Base-by-base conservation (phyloP, 2,888 invertebrate species). In the Eurois occulta region DNA sequence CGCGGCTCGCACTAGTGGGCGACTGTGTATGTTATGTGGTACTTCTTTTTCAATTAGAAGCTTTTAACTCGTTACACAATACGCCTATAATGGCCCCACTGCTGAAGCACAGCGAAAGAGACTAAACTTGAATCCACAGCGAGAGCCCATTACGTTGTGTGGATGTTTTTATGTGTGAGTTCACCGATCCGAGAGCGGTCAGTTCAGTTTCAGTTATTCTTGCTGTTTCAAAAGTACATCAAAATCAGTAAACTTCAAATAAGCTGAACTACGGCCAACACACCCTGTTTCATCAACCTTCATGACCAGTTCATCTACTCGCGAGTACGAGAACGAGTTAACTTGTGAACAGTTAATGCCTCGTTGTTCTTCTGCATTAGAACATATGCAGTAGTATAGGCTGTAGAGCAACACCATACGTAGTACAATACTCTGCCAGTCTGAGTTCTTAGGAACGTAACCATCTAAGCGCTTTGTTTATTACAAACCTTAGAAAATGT, bases 31-130 rank as follows among this genome's bases (percentile, higher is more conserved):
- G 10, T n/a, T 35, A n/a, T 43, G 41, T 35, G 52, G 1, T 48
- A 48, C 28, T 62, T 18, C n/a, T 7, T 21, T 16, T 21, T 28
- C 48, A 60, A 38, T 77, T 48, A 77, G 16, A 58, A 38, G 72
- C 48, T 67, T 38, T 38, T 28, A 41, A 24, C 38, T 43, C 6
- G 70, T 8, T n/a, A n/a, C 21, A 21, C 35, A 32, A 21, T 35
- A 62, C 32, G 4, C 1, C 21, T 21, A 21, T 35, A 32, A 32
- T 21, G 32, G 32, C 10, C 1, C 32, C 62, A 35, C 32, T 35
- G 32, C 32, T 32, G 32, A 4, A 21, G 10, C 32, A 21, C 21
- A 60, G 32, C 18, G n/a, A 72, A 67, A 66, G 0, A 46, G 21
- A 58, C 2, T 16, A 6, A 13, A 28, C 21, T 21, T 28, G 28